Conservation (phyloP, 2,797 vertebrate species). For the Poeciliopsis presidionis region DNA sequence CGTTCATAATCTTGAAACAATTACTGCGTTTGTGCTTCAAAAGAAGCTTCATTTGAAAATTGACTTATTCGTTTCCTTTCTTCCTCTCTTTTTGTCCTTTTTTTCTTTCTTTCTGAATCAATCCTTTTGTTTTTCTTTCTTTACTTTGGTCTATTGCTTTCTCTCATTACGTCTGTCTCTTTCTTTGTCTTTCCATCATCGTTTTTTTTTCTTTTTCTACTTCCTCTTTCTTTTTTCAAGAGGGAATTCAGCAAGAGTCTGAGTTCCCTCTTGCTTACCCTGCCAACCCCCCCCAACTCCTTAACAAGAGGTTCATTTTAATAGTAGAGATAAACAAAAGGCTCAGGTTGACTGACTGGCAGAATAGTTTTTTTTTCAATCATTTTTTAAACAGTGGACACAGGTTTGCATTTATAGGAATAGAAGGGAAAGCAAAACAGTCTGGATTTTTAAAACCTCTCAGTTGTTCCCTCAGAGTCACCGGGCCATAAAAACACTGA, state of each 20-base stretch:
- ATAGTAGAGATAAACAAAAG: background rate
- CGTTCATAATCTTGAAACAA: slow-evolving; percentile 23
- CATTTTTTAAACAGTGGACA: background rate
- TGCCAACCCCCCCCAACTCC: background rate
- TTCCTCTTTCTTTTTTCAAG: background rate
- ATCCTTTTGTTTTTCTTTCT: no score
- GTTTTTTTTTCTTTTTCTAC: background rate
- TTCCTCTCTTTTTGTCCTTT: background rate
- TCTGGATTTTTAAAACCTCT: background rate
- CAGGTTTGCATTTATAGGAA: background rate
- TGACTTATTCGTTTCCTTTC: background rate
- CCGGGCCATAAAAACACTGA: background rate
- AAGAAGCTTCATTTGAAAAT: background rate
- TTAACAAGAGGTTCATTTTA: background rate
- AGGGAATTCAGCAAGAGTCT: no score
- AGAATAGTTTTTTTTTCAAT: background rate
- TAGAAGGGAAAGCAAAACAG: background rate
- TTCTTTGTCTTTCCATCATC: background rate
- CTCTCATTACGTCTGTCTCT: no score
- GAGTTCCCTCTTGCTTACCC: background rate
- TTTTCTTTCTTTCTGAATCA: background rate
- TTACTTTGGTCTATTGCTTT: no score
- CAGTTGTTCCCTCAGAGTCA: background rate
- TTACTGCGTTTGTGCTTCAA: background rate
- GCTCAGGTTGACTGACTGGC: background rate